These are phyloP conservation scores for Platalea minor DNA, from an alignment of 2,797 vertebrate genomes.

Conservation along the genomic window DNA sequence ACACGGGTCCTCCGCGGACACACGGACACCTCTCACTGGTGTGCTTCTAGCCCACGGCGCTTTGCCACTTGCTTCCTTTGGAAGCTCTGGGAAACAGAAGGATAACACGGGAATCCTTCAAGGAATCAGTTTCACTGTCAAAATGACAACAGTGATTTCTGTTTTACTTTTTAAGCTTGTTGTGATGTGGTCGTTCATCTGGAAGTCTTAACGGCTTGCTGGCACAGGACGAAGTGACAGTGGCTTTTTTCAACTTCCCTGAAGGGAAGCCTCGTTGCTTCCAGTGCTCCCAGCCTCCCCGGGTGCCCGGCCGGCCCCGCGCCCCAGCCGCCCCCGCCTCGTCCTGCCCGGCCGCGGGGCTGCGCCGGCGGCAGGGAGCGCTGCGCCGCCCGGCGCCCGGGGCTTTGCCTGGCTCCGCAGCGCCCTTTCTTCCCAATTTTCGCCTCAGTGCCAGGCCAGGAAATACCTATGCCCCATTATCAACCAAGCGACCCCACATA, in stretches of 20 bases:
- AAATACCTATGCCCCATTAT: rapidly evolving
- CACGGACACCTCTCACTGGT: not conserved
- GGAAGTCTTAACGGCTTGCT: not conserved
- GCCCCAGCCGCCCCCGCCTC: rapidly evolving
- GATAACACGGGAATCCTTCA: no score
- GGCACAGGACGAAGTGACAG: not conserved
- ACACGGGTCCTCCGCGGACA: not conserved
- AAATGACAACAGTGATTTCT: not conserved
- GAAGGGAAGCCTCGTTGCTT: not conserved
- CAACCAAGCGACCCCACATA: rapidly evolving
- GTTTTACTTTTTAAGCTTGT: not conserved
- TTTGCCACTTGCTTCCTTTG: not conserved
- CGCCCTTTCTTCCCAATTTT: no score
- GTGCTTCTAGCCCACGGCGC: not conserved
- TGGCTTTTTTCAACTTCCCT: not conserved
- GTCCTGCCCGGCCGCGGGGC: not conserved
- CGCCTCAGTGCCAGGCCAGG: not conserved
- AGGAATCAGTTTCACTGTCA: not conserved
- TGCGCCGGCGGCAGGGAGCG: not conserved
- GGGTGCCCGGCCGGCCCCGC: rapidly evolving
- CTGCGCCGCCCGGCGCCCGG: not conserved
- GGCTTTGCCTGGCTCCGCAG: not conserved
- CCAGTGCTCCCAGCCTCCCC: not conserved
- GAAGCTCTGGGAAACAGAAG: not conserved
- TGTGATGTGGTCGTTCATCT: not conserved